Base-by-base conservation (phyloP, 2,113 vertebrate genomes). In the Macaca nemestrina region DNA sequence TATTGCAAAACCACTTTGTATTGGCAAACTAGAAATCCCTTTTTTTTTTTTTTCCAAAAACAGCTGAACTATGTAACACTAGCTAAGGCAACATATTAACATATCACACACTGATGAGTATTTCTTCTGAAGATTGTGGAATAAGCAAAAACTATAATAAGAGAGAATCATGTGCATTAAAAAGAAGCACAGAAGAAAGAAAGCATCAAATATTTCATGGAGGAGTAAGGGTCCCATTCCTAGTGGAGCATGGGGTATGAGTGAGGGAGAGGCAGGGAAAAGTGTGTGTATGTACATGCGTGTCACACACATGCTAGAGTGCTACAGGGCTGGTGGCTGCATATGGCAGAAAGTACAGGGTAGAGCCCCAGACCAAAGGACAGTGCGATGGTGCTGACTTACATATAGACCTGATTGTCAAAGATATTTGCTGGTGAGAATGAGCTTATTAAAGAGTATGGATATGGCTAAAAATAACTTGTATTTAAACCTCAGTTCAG, bases 41-140 rank as follows among this genome's bases (percentile, higher is more conserved):
- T 50, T 94, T 50, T 50, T 48, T 48, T 8, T 9, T 67, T 86
- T 76, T 64, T 67, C 81, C 35, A 48, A 92, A 96, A 59, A 81
- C 64, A 79, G 48, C 43, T 95, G n/a, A 12, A 30, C 12, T 5
- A 18, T n/a, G 18, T 30, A 79, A 86, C 30, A 86, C 30, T 14
- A 89, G 38, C 78, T 45, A 89, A 92, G 43, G 12, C 40, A 80
- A n/a, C 59, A 89, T 50, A 57, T 72, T 76, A 96, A 38, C 48
- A 91, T 40, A 75, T 95, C 59, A 90, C 79, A 94, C 73, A 38
- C 32, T 59, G 55, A 73, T 68, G 27, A 68, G 23, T 22, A 85
- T 81, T 94, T 84, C 59, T 95, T 83, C 85, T 68, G 43, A 95
- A 93, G 38, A 78, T 5, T 50, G 17, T 50, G 67, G 48, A 94